Percentiles rank a stretch among this genome's conserved stretches.
phyloP scores from a whole-genome alignment of 2,797 vertebrate species.

The Dendrocincla tyrannina region DNA sequence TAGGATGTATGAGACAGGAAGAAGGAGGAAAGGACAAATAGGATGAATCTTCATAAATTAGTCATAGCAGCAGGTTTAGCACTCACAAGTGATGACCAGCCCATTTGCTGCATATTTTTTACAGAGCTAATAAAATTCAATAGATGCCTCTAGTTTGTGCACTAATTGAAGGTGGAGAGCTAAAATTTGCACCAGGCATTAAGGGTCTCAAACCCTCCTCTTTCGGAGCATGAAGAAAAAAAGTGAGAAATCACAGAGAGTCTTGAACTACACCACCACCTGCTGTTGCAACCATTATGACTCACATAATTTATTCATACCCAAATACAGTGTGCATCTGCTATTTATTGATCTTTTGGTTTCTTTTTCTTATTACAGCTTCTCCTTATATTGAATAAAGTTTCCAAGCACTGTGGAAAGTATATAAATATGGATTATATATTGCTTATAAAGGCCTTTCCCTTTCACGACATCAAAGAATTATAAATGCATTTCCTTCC shows the following conservation, averaged over 20 bases:
- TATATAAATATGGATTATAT: constrained; percentile 31
- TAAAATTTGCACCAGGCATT: background rate
- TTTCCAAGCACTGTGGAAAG: background rate
- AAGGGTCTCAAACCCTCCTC: background rate
- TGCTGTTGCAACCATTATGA: constrained; percentile 53
- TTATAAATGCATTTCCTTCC: constrained; percentile 45
- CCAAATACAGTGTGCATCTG: constrained; percentile 12
- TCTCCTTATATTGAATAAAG: background rate
- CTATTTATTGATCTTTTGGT: constrained; percentile 47
- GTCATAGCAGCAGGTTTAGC: constrained; percentile 29
- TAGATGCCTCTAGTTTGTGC: background rate
- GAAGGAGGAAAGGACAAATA: constrained; percentile 29
- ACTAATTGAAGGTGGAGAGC: background rate
- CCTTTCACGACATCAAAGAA: constrained; percentile 16
- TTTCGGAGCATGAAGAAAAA: background rate
- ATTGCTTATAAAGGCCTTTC: constrained; percentile 26
- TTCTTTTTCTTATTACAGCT: constrained; percentile 2
- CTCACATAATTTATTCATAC: constrained; percentile 59
- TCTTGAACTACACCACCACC: constrained; percentile 57
- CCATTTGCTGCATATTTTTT: background rate
- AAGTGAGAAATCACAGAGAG: constrained; percentile 10
- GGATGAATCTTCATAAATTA: constrained; percentile 43
- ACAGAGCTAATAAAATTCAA: background rate
- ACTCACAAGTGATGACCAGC: background rate
- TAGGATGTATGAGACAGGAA: constrained; percentile 2